Evolutionary conservation across 2,888 invertebrate species (phyloP).

Genomic region (Liposcelis brunnea): DNA sequence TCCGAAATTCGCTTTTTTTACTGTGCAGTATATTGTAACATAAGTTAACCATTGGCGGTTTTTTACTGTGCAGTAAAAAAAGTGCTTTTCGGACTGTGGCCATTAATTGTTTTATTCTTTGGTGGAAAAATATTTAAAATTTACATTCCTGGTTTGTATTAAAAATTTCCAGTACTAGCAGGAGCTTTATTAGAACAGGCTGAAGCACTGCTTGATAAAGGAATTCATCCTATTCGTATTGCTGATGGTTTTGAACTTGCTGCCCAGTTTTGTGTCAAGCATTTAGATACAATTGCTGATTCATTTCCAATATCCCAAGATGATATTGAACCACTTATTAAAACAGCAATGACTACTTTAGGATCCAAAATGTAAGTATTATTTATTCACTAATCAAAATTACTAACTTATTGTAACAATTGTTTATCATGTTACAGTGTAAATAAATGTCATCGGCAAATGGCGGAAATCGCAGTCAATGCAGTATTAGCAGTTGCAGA

Average conservation of each 20-base stretch:
- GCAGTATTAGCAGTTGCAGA: conserved; percentile 95
- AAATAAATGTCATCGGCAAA: conserved; percentile 88
- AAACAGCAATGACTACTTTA: conserved; percentile 94
- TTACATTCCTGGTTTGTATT: too few species aligned
- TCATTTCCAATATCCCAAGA: conserved; percentile 70
- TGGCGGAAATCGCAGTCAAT: conserved; percentile 98
- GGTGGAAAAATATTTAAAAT: too few species aligned
- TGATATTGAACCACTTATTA: conserved; percentile 73
- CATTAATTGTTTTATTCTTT: too few species aligned
- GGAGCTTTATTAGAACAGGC: conserved; percentile 93
- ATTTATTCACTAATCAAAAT: not conserved
- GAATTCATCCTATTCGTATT: conserved; percentile 96
- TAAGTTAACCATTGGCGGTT: too few species aligned
- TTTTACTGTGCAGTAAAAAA: too few species aligned
- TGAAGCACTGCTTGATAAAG: conserved; percentile 77
- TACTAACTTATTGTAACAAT: not conserved
- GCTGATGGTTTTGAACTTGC: conserved; percentile 98
- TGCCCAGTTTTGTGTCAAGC: conserved; percentile 68
- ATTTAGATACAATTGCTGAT: conserved; percentile 77
- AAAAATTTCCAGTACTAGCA: conserved; percentile 51
- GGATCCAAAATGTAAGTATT: conserved; percentile 78
- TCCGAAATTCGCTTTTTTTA: too few species aligned
- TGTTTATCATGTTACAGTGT: conserved; percentile 35
- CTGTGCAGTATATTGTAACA: too few species aligned
- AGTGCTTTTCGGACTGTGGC: too few species aligned